Evolutionary conservation across 2,888 invertebrate species (phyloP).

Genomic region (Anoncus sp.): DNA sequence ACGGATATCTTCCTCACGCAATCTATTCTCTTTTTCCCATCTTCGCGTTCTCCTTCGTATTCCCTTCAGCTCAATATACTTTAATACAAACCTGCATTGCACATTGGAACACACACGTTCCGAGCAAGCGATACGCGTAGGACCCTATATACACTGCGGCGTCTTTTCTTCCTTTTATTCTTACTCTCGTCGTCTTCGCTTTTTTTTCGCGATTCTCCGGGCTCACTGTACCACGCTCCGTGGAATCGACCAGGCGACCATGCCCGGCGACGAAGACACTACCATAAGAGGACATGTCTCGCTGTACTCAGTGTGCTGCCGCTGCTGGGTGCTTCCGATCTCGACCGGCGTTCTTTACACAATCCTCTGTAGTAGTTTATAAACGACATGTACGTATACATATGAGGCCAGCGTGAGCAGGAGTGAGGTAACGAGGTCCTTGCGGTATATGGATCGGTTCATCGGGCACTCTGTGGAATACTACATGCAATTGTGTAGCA

Average conservation of each 20-base stretch:
- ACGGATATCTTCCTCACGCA: conserved; percentile 13
- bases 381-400: conserved; percentile 35
- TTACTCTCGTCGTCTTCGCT: conserved; percentile 42
- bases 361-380: conserved; percentile 44
- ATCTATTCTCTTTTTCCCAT: conserved; percentile 13
- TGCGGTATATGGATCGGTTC: conserved; percentile 8
- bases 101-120: conserved; percentile 45
- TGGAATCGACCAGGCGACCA: conserved; percentile 51
- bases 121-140: conserved; percentile 40
- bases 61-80: conserved; percentile 50
- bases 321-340: conserved; percentile 56
- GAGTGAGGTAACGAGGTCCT: conserved; percentile 41
- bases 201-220: conserved; percentile 50
- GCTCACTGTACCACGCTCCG: conserved; percentile 46
- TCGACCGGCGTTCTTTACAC: conserved; percentile 58
- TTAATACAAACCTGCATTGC: conserved; percentile 42
- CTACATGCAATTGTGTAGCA: conserved; percentile 6
- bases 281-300: conserved; percentile 81
- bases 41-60: conserved; percentile 40
- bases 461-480: conserved; percentile 15
- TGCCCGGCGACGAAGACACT: conserved; percentile 73
- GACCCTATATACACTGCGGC: conserved; percentile 29
- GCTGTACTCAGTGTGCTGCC: conserved; percentile 66
- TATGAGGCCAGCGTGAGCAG: conserved; percentile 6
- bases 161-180: conserved; percentile 35